phyloP scores from a whole-genome alignment of 2,888 invertebrate species.

The Melipona beecheii region DNA sequence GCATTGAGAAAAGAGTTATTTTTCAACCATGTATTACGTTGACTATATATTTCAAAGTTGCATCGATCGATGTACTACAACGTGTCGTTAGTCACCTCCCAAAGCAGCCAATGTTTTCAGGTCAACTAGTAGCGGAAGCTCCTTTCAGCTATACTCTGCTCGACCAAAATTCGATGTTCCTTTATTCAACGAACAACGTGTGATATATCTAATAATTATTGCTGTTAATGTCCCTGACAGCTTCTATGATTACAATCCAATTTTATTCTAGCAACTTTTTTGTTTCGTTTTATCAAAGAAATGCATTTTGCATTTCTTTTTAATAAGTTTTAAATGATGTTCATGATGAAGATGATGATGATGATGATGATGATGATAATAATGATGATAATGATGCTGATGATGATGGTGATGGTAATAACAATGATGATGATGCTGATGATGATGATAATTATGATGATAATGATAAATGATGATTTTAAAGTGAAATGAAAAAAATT shows the following conservation, averaged over 20 bases:
- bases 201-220: constrained; percentile 54
- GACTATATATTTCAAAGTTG: constrained; percentile 49
- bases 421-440: not conserved
- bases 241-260: constrained; percentile 43
- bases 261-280: constrained; percentile 20
- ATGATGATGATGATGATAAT: constrained; percentile 41
- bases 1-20: constrained; percentile 27
- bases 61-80: constrained; percentile 63
- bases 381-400: not conserved
- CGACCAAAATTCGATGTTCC: constrained; percentile 50
- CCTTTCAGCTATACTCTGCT: constrained; percentile 55
- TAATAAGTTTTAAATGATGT: constrained; percentile 38
- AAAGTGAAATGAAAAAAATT: constrained; percentile 25
- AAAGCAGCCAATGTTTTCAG: constrained; percentile 69
- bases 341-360: constrained; percentile 39
- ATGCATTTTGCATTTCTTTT: constrained; percentile 30
- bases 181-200: constrained; percentile 42
- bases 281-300: constrained; percentile 16
- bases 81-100: constrained; percentile 44
- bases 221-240: constrained; percentile 59
- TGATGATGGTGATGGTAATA: not conserved
- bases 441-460: not conserved
- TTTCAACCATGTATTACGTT: constrained; percentile 31
- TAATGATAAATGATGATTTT: not conserved
- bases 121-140: constrained; percentile 64